These are phyloP conservation scores for Gymnoscopelus microlampas DNA, from an alignment of 2,797 vertebrate genomes.

Conservation along the genomic window DNA sequence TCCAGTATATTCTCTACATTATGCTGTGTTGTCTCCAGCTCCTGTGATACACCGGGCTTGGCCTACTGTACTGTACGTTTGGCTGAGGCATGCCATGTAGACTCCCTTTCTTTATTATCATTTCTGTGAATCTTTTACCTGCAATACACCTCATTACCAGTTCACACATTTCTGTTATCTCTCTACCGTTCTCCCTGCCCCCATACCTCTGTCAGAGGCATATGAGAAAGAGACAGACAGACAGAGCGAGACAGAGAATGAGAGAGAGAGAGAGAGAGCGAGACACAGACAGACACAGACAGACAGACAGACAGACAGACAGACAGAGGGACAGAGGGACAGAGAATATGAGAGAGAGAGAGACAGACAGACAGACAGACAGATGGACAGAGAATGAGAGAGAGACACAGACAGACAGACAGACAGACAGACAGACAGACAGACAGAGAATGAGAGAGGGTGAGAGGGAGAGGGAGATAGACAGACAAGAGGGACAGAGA, in stretches of 20 bases:
- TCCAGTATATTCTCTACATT: too few species aligned
- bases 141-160: background rate
- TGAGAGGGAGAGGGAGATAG: too few species aligned
- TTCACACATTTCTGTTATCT: background rate
- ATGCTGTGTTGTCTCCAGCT: too few species aligned
- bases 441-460: background rate
- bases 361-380: background rate
- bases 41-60: too few species aligned
- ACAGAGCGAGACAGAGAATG: background rate
- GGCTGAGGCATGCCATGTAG: background rate
- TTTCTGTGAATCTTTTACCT: slow-evolving; percentile 9
- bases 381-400: background rate
- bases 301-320: background rate
- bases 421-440: slow-evolving; percentile 4
- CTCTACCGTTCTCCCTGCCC: too few species aligned
- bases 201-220: too few species aligned
- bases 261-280: background rate
- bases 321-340: background rate
- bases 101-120: slow-evolving; percentile 7
- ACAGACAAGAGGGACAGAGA: too few species aligned
- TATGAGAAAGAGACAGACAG: slow-evolving; percentile 4
- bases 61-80: too few species aligned
- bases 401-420: too few species aligned
- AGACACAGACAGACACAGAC: background rate
- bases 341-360: too few species aligned